Percentiles rank a stretch among this genome's conserved stretches.
These are phyloP conservation scores for Leucoraja erinaceus DNA, from an alignment of 2,113 vertebrate genomes.

Conservation along the genomic window DNA sequence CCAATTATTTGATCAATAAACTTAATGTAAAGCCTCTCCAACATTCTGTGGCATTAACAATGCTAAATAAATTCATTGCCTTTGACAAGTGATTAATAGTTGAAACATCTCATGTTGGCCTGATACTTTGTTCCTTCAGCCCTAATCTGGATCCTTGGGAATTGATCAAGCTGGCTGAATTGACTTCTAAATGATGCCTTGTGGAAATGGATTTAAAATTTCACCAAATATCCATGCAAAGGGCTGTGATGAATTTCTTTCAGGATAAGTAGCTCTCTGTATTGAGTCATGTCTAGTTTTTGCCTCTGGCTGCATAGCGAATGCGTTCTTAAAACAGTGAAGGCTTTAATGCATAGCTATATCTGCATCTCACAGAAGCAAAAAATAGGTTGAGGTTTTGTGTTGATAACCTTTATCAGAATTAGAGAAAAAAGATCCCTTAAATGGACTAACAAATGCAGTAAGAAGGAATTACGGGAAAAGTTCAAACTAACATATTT, in stretches of 20 bases:
- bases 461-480: background rate
- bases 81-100: background rate
- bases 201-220: background rate
- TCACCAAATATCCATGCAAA: background rate
- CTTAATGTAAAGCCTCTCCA: background rate
- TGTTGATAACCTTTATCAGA: background rate
- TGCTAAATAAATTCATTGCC: background rate
- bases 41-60: background rate
- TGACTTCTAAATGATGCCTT: background rate
- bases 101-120: background rate
- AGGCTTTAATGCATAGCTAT: background rate
- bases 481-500: background rate
- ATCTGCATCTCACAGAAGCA: background rate
- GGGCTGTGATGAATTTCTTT: background rate
- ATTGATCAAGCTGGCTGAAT: background rate
- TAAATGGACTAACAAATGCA: background rate
- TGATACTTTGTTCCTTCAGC: background rate
- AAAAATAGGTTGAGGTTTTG: background rate
- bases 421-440: background rate
- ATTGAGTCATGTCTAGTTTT: background rate
- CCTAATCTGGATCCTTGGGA: background rate
- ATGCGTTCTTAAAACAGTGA: background rate
- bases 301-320: background rate
- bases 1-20: background rate
- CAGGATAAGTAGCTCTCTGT: background rate